Conservation (phyloP, 1,140 invertebrate genomes). For the Zophobas atratus region DNA sequence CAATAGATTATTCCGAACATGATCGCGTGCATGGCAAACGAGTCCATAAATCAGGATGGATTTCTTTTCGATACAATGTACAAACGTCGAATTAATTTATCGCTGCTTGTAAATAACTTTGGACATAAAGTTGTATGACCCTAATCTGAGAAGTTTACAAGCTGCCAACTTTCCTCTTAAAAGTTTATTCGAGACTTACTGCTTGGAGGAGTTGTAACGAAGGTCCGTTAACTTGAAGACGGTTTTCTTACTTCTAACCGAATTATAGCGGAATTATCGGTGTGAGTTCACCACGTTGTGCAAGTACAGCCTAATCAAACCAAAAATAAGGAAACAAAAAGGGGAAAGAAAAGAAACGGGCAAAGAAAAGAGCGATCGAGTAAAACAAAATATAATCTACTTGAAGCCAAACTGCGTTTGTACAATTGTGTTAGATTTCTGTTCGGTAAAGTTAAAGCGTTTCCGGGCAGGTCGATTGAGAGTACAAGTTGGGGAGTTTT, state of each 20-base stretch:
- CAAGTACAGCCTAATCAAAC: slow-evolving; percentile 52
- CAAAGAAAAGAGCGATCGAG: slow-evolving; percentile 62
- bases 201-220: slow-evolving; percentile 17
- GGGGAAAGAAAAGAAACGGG: slow-evolving; percentile 41
- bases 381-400: slow-evolving; percentile 59
- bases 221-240: slow-evolving; percentile 21
- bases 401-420: slow-evolving; percentile 51
- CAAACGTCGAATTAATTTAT: slow-evolving; percentile 21
- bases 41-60: slow-evolving; percentile 30
- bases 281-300: slow-evolving; percentile 49
- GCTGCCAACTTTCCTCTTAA: slow-evolving; percentile 17
- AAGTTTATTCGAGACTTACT: slow-evolving; percentile 11
- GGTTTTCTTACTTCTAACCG: slow-evolving; percentile 11
- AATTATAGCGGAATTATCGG: slow-evolving; percentile 21
- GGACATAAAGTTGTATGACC: slow-evolving; percentile 22
- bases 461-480: too few species aligned
- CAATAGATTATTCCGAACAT: slow-evolving; percentile 15
- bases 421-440: slow-evolving; percentile 41
- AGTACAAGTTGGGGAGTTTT: too few species aligned
- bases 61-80: slow-evolving; percentile 27
- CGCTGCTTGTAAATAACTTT: slow-evolving; percentile 15
- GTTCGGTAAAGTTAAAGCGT: slow-evolving; percentile 16
- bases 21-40: slow-evolving; percentile 22
- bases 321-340: slow-evolving; percentile 16
- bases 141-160: slow-evolving; percentile 34